Base-by-base conservation (phyloP, 2,797 vertebrate species). In the Lepus oiostolus region DNA sequence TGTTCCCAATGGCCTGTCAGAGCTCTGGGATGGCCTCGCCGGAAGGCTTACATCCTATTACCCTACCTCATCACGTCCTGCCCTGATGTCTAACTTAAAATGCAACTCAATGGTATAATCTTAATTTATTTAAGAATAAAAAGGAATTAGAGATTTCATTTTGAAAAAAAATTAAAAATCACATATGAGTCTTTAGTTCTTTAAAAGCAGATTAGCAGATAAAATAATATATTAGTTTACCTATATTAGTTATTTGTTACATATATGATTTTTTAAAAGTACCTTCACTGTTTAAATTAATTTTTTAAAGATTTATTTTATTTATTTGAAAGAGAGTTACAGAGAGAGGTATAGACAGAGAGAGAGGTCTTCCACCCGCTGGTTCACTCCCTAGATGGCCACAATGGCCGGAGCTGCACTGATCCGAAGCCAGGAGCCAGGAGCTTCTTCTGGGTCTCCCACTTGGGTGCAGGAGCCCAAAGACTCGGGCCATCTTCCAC, bases 151-250 rank as follows among this genome's bases (percentile, higher is more conserved):
- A 35, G 35, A 50, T 72, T 90, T 79, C 68, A 68, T 84, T 91
- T 85, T 63, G 68, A 75, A 95, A 87, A 93, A 82, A 13, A 65
- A 9, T 70, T 83, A 80, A 83, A 92, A 62, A 62, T 21, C 38
- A 86, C 35, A 30, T 28, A 28, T 7, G 13, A 24, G 16, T 52
- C 0, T 54, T 71, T 30, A 65, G 26, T 89, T 71, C 81, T 19
- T 81, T 65, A 80, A 90, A 93, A 84, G 22, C 6, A 87, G 38
- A 93, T 71, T 68, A 47, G 83, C 93, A 17, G 10, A 35, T 62
- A 87, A 74, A 75, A 77, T 71, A 62, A 63, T 17, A 71, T 52
- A 54, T 35, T 74, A 14, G 5, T 22, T 17, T 92, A 74, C 35
- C 50, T 50, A 77, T 32, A 74, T 62, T 75, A 30, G 14, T 86